Percentiles rank a stretch among this genome's conserved stretches.
These are phyloP conservation scores for Nibea albiflora DNA, from an alignment of 2,113 vertebrate genomes.

Conservation along the genomic window DNA sequence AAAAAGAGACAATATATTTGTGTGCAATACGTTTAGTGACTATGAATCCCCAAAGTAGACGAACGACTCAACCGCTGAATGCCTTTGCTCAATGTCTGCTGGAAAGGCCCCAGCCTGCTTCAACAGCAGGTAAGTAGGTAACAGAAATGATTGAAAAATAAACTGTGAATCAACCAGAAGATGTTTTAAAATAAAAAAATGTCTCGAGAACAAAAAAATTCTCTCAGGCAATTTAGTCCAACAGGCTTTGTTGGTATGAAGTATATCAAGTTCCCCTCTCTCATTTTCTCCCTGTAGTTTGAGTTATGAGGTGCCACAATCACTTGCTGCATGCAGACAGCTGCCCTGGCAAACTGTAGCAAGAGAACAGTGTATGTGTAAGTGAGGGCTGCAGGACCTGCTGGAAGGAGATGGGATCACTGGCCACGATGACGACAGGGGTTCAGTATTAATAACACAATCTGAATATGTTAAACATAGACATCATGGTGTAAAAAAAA, in stretches of 20 bases:
- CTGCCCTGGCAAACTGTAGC: slow-evolving; percentile 72
- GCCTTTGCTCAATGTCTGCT: background rate
- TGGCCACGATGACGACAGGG: slow-evolving; percentile 5
- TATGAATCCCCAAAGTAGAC: background rate
- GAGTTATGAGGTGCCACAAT: slow-evolving; percentile 71
- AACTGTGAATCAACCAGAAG: background rate
- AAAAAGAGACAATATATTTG: background rate
- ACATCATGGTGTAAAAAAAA: too few relatives aligned
- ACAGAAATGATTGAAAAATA: slow-evolving; percentile 10
- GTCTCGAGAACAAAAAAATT: background rate
- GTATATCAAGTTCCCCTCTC: slow-evolving; percentile 14
- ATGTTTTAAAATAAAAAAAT: background rate
- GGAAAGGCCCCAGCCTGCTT: background rate
- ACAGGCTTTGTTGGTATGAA: slow-evolving; percentile 2
- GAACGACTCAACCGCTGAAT: background rate
- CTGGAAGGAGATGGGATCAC: slow-evolving; percentile 9
- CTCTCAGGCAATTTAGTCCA: background rate
- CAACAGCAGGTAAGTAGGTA: background rate
- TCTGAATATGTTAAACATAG: background rate
- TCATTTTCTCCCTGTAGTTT: slow-evolving; percentile 44
- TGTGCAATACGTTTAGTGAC: background rate
- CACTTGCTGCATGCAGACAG: slow-evolving; percentile 70
- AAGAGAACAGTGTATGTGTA: slow-evolving; percentile 46
- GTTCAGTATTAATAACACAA: background rate
- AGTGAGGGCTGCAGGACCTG: slow-evolving; percentile 29